Percentiles rank a stretch among this genome's conserved stretches.
phyloP scores from a whole-genome alignment of 2,888 invertebrate genomes.

The Proisotoma minuta region DNA sequence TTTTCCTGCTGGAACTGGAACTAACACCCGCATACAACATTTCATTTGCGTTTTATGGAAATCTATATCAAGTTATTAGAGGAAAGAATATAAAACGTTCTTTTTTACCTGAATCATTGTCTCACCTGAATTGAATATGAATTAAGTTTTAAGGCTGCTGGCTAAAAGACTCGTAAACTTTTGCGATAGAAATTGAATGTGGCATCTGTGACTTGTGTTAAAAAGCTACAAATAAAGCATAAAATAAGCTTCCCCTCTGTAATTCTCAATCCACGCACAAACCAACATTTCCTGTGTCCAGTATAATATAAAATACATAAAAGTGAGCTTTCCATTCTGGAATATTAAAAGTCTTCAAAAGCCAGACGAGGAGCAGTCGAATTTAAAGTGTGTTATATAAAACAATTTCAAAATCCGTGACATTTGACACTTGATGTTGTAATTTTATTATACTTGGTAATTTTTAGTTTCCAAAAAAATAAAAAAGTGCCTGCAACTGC shows the following conservation, averaged over 20 bases:
- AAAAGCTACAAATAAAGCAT: background rate
- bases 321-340: no score
- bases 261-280: background rate
- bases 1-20: no score
- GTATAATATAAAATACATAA: no score
- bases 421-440: no score
- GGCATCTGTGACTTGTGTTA: slow-evolving; percentile 1
- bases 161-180: slow-evolving; percentile 20
- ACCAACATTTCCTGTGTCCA: slow-evolving; percentile 1
- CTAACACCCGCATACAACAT: slow-evolving; percentile 5
- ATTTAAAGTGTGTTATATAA: no score
- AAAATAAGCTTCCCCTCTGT: background rate
- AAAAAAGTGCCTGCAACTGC: no score
- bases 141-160: slow-evolving; percentile 27
- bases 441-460: no score
- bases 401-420: no score
- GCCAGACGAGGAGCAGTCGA: no score
- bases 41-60: background rate
- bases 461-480: no score
- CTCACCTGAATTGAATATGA: slow-evolving; percentile 38
- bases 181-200: background rate
- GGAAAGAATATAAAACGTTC: slow-evolving; percentile 7
- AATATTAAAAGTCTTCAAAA: no score
- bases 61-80: background rate
- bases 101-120: background rate